phyloP scores from a whole-genome alignment of 2,888 invertebrate species.

The Mimas tiliae region DNA sequence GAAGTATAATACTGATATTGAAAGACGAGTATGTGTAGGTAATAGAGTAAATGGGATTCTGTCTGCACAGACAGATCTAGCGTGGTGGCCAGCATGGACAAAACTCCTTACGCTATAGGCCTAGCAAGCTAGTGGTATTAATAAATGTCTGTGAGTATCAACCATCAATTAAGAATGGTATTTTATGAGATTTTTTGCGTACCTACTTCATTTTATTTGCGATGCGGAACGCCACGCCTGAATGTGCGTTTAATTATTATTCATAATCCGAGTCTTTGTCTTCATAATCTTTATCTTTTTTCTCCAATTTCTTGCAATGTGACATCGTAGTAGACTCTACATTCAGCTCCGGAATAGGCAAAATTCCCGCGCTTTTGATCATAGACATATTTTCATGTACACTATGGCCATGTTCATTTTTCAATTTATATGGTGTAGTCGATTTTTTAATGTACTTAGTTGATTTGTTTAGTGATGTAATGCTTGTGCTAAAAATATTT shows the following conservation, averaged over 20 bases:
- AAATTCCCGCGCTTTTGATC: slow-evolving; percentile 13
- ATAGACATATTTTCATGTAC: slow-evolving; percentile 5
- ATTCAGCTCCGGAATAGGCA: not conserved
- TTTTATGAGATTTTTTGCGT: no score
- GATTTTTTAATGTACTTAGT: not conserved
- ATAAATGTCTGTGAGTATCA: no score
- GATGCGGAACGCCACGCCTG: no score
- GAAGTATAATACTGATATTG: no score
- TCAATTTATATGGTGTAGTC: not conserved
- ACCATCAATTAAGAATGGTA: no score
- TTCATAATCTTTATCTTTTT: slow-evolving; percentile 16
- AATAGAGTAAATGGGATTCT: no score
- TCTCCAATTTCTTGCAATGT: slow-evolving; percentile 18
- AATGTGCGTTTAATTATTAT: not conserved
- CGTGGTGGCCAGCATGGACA: no score
- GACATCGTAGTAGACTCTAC: slow-evolving; percentile 22
- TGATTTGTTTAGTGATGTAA: slow-evolving; percentile 2
- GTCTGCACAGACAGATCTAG: no score
- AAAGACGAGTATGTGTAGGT: no score
- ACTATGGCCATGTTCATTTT: not conserved
- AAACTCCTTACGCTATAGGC: no score
- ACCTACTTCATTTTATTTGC: no score
- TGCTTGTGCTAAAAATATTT: slow-evolving; percentile 20
- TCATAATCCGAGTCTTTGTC: slow-evolving; percentile 16
- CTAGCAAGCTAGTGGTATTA: no score